A percentile compares a stretch with the other conserved stretches of the same genome.
Evolutionary conservation across 2,113 vertebrate species (phyloP).

Genomic region (Piaya cayana): DNA sequence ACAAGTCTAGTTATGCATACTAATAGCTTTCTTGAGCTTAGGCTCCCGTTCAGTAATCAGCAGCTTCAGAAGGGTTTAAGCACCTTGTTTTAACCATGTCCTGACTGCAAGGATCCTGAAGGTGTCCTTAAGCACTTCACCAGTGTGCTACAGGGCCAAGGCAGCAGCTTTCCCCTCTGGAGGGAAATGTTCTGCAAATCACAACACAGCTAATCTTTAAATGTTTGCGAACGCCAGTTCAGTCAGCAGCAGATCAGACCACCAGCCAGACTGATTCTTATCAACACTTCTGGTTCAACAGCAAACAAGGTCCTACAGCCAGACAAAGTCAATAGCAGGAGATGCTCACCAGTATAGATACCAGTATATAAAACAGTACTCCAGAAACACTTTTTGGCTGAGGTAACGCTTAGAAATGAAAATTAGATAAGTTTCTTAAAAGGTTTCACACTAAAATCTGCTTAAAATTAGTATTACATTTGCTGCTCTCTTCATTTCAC

Average conservation of each 20-base stretch:
- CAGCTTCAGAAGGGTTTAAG: conserved; percentile 36
- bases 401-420: background rate
- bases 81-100: conserved; percentile 3
- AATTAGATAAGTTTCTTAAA: background rate
- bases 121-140: background rate
- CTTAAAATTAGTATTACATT: background rate
- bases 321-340: background rate
- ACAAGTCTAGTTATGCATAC: conserved; percentile 20
- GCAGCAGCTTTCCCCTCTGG: background rate
- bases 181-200: background rate
- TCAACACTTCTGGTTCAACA: background rate
- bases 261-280: background rate
- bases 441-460: background rate
- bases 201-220: background rate
- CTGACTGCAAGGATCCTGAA: background rate
- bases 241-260: background rate
- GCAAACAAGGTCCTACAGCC: background rate
- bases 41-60: conserved; percentile 15
- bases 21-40: conserved; percentile 9
- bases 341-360: background rate
- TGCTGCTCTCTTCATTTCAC: background rate
- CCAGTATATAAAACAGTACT: background rate
- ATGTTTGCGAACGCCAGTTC: background rate
- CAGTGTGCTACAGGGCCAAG: background rate
- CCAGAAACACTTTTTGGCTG: background rate